A percentile compares a stretch with the other conserved stretches of the same genome.
These are phyloP conservation scores for Cremastobaeus sp. DNA, from an alignment of 2,888 invertebrate genomes.

Conservation along the genomic window DNA sequence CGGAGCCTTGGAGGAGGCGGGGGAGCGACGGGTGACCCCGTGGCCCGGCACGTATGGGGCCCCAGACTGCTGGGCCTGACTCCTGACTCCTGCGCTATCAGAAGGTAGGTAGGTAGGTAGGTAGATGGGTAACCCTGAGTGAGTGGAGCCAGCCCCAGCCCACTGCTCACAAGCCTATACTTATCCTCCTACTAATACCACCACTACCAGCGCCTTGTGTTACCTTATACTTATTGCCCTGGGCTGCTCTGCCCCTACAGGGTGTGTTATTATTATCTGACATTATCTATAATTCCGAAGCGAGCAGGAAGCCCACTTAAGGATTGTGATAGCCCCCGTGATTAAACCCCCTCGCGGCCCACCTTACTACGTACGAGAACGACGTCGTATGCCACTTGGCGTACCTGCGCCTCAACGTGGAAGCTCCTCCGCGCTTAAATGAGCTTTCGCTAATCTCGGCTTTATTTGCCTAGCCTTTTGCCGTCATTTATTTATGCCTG, in stretches of 20 bases:
- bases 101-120: constrained; percentile 66
- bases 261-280: constrained; percentile 78
- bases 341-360: constrained; percentile 73
- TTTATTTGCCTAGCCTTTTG: constrained; percentile 43
- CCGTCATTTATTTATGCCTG: constrained; percentile 42
- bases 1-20: constrained; percentile 57
- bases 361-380: constrained; percentile 67
- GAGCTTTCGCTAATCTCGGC: constrained; percentile 61
- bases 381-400: constrained; percentile 37
- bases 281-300: constrained; percentile 78
- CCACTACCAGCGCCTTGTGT: constrained; percentile 69
- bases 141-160: constrained; percentile 69
- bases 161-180: constrained; percentile 74
- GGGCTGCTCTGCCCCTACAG: constrained; percentile 73
- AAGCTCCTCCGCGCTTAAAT: constrained; percentile 23
- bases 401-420: constrained; percentile 20
- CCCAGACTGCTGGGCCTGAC: constrained; percentile 76
- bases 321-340: constrained; percentile 78
- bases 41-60: constrained; percentile 77
- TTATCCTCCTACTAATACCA: constrained; percentile 77
- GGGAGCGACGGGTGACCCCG: constrained; percentile 74
- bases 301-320: constrained; percentile 78
- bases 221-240: constrained; percentile 76
- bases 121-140: constrained; percentile 68
- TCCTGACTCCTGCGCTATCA: constrained; percentile 72